These are phyloP conservation scores for Arvicola amphibius DNA, from an alignment of 2,797 vertebrate species.

Conservation along the genomic window DNA sequence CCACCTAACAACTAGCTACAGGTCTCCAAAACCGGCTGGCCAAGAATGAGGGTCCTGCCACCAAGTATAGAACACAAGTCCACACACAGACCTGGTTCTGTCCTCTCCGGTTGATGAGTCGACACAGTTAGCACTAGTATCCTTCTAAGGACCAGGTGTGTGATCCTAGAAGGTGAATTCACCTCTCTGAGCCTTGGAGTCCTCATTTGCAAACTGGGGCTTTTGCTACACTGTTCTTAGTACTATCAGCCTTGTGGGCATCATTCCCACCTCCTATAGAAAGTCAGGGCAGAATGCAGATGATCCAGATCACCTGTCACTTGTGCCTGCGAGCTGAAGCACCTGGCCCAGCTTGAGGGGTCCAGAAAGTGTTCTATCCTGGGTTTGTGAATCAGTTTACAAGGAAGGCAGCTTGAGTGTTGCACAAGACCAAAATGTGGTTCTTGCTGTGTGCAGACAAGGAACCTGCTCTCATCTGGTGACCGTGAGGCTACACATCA, in stretches of 20 bases:
- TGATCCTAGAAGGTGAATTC: neutral
- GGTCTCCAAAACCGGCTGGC: neutral
- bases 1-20: neutral
- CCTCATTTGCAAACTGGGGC: neutral
- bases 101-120: conserved; percentile 1
- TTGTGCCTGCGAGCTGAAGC: neutral
- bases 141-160: neutral
- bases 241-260: neutral
- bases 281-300: neutral
- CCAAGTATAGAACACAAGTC: neutral
- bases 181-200: neutral
- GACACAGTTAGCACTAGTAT: neutral
- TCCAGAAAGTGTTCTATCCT: neutral
- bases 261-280: neutral
- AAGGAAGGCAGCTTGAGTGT: neutral
- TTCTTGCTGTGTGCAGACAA: neutral
- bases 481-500: neutral
- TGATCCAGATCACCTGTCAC: neutral
- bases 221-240: neutral
- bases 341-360: neutral
- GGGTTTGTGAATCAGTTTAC: neutral
- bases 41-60: neutral
- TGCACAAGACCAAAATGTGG: neutral
- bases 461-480: neutral
- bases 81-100: neutral